Conservation (phyloP, 2,797 vertebrate genomes). For the Paramormyrops hopkinsi region DNA sequence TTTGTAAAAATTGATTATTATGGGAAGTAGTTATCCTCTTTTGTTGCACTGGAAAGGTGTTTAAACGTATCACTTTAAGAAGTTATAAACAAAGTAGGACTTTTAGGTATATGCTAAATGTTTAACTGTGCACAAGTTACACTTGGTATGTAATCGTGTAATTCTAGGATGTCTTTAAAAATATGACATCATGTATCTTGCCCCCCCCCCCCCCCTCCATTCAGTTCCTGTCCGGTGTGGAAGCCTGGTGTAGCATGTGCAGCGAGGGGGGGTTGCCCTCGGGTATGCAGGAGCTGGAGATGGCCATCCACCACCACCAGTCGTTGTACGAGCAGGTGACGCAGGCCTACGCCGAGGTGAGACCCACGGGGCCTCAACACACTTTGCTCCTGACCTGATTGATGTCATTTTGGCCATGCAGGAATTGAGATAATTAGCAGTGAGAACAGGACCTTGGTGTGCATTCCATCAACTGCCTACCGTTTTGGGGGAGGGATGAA, state of each 20-base stretch:
- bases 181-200: background rate
- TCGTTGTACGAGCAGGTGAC: conserved; percentile 77
- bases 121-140: background rate
- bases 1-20: background rate
- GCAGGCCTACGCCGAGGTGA: conserved; percentile 79
- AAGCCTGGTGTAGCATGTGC: conserved; percentile 81
- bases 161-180: background rate
- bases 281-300: conserved; percentile 74
- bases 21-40: background rate
- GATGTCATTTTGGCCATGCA: background rate
- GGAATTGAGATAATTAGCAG: background rate
- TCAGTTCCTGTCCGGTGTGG: conserved; percentile 76
- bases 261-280: conserved; percentile 75
- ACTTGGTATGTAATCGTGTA: background rate
- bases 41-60: background rate
- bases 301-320: conserved; percentile 79
- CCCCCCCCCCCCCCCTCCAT: background rate
- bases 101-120: background rate
- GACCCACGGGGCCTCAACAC: conserved; percentile 1
- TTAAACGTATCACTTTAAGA: background rate
- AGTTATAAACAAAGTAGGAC: background rate
- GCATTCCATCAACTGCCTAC: background rate
- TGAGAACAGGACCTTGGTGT: background rate
- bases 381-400: background rate
- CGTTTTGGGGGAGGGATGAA: background rate